Percentiles rank a stretch among this genome's conserved stretches.
Conservation (phyloP, 2,797 vertebrate genomes). For the Danio choprae region DNA sequence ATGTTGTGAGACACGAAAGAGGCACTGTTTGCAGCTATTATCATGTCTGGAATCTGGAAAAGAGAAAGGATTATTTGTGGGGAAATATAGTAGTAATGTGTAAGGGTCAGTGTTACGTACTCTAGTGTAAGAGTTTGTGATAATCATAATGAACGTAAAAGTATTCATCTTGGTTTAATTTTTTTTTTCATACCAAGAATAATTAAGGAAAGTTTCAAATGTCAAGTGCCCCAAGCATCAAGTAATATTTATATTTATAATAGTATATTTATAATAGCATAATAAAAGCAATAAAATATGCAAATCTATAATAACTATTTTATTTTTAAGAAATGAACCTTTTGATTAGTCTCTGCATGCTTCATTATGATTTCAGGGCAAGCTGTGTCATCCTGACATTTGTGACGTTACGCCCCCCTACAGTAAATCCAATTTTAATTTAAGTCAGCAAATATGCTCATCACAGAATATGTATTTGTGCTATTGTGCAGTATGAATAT, state of each 20-base stretch:
- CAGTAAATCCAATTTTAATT: too few relatives aligned
- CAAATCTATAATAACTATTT: too few relatives aligned
- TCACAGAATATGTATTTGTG: not conserved
- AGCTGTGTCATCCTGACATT: too few relatives aligned
- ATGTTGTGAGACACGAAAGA: constrained; percentile 11
- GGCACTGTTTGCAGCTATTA: not conserved
- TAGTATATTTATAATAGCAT: too few relatives aligned
- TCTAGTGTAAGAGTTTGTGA: too few relatives aligned
- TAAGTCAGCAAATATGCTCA: not conserved
- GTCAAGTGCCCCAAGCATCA: not conserved
- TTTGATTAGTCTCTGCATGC: too few relatives aligned
- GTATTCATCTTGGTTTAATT: not conserved
- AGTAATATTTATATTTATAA: not conserved
- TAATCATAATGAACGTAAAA: too few relatives aligned
- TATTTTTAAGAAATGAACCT: too few relatives aligned
- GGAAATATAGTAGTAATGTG: not conserved
- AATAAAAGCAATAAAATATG: too few relatives aligned
- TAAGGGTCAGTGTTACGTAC: not conserved
- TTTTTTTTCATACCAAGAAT: not conserved
- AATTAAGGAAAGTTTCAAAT: not conserved
- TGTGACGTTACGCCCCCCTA: too few relatives aligned
- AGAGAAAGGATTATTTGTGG: not conserved
- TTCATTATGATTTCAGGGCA: too few relatives aligned
- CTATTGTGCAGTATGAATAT: not conserved
- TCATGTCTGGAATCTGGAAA: not conserved